Evolutionary conservation across 2,113 vertebrate species (phyloP).

Genomic region (Corythornis cristatus): DNA sequence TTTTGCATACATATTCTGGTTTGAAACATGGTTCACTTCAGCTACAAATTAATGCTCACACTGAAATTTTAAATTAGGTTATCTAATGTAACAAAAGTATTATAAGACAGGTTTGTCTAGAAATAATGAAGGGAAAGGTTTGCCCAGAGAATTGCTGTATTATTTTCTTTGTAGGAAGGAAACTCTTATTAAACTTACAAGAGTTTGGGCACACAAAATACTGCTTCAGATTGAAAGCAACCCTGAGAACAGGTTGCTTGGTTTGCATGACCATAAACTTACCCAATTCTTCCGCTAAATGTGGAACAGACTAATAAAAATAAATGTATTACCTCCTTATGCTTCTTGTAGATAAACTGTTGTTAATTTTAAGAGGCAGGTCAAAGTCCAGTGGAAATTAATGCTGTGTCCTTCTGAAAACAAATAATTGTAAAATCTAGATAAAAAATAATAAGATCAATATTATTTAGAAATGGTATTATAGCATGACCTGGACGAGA

Average conservation of each 20-base stretch:
- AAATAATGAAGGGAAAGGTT: neutral
- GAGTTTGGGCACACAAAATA: neutral
- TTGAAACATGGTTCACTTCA: neutral
- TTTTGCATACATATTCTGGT: neutral
- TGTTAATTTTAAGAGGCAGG: neutral
- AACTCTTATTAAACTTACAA: neutral
- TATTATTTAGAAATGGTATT: neutral
- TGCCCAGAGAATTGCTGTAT: neutral
- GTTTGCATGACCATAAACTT: neutral
- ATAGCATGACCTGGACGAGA: neutral
- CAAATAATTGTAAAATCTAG: neutral
- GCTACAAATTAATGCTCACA: neutral
- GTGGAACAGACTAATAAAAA: neutral
- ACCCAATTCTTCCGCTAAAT: accelerated
- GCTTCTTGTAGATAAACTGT: neutral
- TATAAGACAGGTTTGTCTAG: neutral
- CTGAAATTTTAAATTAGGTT: neutral
- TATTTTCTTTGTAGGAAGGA: neutral
- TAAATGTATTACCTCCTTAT: neutral
- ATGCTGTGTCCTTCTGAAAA: neutral
- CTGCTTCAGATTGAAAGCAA: neutral
- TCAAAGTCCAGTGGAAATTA: neutral
- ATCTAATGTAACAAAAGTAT: neutral
- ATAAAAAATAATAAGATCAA: neutral
- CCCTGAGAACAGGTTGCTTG: neutral